Evolutionary conservation across 2,888 invertebrate genomes (phyloP), one percentile per base, ranked within the genome.

Genomic region (Caenorhabditis japonica): DNA sequence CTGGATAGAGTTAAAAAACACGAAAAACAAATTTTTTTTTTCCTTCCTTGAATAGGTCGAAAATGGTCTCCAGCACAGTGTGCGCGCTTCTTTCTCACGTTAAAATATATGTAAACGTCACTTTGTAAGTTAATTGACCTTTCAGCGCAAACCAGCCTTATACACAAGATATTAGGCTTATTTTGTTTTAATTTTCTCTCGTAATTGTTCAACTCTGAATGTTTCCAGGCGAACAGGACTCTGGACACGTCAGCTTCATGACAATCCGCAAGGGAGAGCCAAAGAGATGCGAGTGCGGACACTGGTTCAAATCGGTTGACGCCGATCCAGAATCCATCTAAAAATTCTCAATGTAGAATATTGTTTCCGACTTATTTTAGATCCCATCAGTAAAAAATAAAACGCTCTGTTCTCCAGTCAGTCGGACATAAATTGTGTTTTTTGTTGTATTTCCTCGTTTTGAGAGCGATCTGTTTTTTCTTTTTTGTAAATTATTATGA

Each of bases 251-350:
- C 81, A 93, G 92, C 88, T 97, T 95, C 94, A 94, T 97, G 92
- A 94, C 95, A 93, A 90, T 97, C 85, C 93, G 95, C 89, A 92
- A 92, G 90, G 96, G 93, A 38, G 92, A 92, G 83, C 92, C 94
- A 73, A 93, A 93, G 88, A 64, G 82, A 60, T 82, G 97, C 88
- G 94, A 93, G 88, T 97, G 97, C 89, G 97, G 97, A 64, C 92
- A 95, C 88, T 81, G 81, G 80, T 81, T 95, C 91, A 94, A 94
- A 90, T 91, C 97, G 84, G 92, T 92, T 70, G 92, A 89, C 66
- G 87, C 88, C 39, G 87, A 88, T 51, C 83, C 86, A 59, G 85
- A 85, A 69, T 82, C 82, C 56, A 75, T 83, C 77, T 83, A 82
- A 81, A 51, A 69, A 55, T 43, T 69, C 41, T 56, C 43, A 39